Conservation (phyloP, 2,797 vertebrate species). For the Notamacropus eugenii region DNA sequence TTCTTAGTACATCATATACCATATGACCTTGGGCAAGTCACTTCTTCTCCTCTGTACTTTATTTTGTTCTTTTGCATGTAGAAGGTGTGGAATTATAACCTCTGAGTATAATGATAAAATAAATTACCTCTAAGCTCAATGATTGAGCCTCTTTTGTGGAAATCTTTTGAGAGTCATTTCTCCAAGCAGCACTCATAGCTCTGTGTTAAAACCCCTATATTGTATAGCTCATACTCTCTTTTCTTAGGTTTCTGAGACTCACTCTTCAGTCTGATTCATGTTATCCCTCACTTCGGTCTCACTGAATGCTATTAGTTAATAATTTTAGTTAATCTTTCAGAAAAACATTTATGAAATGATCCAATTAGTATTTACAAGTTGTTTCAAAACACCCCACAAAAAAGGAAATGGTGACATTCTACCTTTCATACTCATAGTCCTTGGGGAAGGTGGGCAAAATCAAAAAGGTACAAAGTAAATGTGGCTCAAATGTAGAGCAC, state of each 20-base stretch:
- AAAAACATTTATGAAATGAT: background rate
- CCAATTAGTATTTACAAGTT: background rate
- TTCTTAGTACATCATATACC: background rate
- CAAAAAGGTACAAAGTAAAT: background rate
- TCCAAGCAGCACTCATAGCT: background rate
- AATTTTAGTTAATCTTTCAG: background rate
- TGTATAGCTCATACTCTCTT: background rate
- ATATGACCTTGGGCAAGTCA: background rate
- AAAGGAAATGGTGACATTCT: background rate
- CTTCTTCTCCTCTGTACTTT: background rate
- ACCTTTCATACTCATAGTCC: background rate
- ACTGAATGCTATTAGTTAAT: background rate
- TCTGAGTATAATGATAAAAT: background rate
- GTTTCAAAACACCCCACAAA: background rate
- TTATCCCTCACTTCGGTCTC: background rate
- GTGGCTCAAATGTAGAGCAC: background rate
- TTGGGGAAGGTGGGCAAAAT: background rate
- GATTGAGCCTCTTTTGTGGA: background rate
- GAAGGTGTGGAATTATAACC: background rate
- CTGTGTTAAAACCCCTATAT: background rate
- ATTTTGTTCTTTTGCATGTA: background rate
- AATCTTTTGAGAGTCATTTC: background rate
- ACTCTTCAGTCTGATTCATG: background rate
- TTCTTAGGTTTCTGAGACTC: accelerated
- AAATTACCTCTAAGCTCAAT: background rate